phyloP scores from a whole-genome alignment of 2,113 vertebrate species.

The Aphyosemion australe region DNA sequence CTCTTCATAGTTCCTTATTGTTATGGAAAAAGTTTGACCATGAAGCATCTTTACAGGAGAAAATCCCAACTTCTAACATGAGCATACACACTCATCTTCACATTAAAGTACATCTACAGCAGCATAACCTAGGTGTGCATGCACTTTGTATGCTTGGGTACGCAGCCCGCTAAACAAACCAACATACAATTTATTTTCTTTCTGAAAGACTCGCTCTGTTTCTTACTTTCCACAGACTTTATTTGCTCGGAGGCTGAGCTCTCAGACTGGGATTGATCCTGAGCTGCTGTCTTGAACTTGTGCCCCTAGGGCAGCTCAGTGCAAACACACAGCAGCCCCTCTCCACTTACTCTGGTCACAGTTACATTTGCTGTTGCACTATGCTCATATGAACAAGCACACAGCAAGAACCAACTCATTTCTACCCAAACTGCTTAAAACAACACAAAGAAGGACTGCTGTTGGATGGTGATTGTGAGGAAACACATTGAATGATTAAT shows the following conservation, averaged over 20 bases:
- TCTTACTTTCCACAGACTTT: slow-evolving; percentile 53
- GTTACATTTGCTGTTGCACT: slow-evolving; percentile 42
- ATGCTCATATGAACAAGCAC: slow-evolving; percentile 13
- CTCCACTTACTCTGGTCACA: slow-evolving; percentile 57
- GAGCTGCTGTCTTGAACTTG: slow-evolving; percentile 69
- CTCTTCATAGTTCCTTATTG: slow-evolving; percentile 19
- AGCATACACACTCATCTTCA: slow-evolving; percentile 24
- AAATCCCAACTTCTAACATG: slow-evolving; percentile 19
- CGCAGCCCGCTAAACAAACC: slow-evolving; percentile 54
- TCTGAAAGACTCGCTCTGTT: slow-evolving; percentile 33
- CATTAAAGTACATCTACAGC: slow-evolving; percentile 15
- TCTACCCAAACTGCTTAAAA: slow-evolving; percentile 16
- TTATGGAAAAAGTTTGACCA: slow-evolving; percentile 24
- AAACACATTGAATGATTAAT: too few relatives aligned
- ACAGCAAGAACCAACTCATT: background rate
- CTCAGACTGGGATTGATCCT: slow-evolving; percentile 73
- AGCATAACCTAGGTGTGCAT: background rate
- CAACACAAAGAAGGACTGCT: background rate
- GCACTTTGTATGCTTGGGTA: slow-evolving; percentile 15
- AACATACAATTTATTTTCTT: slow-evolving; percentile 55
- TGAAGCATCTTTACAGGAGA: slow-evolving; percentile 20
- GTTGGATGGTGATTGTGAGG: too few relatives aligned
- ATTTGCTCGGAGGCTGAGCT: slow-evolving; percentile 65
- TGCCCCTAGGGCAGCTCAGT: slow-evolving; percentile 72
- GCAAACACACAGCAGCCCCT: slow-evolving; percentile 68